phyloP scores from a whole-genome alignment of 1,140 invertebrate species.

The Mercenaria mercenaria region DNA sequence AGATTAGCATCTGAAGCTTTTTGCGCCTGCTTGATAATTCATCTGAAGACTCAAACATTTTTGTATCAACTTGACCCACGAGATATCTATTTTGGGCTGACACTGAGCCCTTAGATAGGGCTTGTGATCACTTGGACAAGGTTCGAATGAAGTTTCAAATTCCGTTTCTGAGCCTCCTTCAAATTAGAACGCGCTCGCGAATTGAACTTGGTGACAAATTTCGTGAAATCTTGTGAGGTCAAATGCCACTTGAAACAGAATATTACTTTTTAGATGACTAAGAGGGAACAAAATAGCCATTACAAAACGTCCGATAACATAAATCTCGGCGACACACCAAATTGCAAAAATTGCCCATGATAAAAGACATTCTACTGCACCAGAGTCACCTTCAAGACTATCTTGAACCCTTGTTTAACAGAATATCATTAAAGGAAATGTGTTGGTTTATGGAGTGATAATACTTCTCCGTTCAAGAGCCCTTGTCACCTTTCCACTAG shows the following conservation, averaged over 20 bases:
- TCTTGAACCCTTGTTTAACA: conserved; percentile 8
- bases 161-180: not conserved
- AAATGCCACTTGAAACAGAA: conserved; percentile 2
- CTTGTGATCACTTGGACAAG: not conserved
- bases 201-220: conserved; percentile 41
- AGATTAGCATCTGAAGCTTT: not conserved
- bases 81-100: not conserved
- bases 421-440: conserved; percentile 18
- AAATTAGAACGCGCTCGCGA: conserved; percentile 26
- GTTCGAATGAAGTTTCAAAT: not conserved
- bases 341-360: not conserved
- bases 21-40: not conserved
- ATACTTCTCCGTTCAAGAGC: conserved; percentile 43
- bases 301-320: conserved; percentile 18
- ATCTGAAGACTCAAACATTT: not conserved
- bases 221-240: conserved; percentile 23
- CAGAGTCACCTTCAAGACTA: not conserved
- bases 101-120: not conserved
- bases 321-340: conserved; percentile 17
- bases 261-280: not conserved
- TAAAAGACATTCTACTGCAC: conserved; percentile 18
- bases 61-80: not conserved
- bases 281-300: not conserved
- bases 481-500: conserved; percentile 31
- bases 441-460: conserved; percentile 43